Evolutionary conservation across 1,140 invertebrate genomes (phyloP), one percentile per base, ranked within the genome.

Genomic region (Thaumatotibia leucotreta): DNA sequence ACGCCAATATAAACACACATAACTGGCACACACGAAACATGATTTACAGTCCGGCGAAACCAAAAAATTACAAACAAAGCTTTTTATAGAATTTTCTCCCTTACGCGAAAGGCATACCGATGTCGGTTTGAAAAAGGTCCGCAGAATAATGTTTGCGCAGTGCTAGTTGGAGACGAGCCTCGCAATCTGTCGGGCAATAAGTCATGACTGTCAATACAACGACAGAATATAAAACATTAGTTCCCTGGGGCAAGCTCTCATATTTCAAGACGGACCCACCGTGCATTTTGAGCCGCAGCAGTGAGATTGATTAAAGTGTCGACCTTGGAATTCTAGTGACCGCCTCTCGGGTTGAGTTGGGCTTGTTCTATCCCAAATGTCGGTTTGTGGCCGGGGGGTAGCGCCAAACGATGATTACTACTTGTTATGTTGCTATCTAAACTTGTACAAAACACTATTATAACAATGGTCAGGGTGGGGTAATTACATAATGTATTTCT

Each of bases 271-370:
- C 61, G 61, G 67, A 64, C 68, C 73, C 73, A 75, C 67, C 74
- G 69, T 77, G 76, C 75, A 79, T 79, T 85, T 77, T 76, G 76
- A 66, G 74, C 14, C 61, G 49, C 76, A 65, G 69, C 64, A 67
- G 52, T 67, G 72, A 82, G 83, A 85, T 85, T 85, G 83, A 85
- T 85, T 85, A 85, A 79, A 82, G 71, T 74, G 72, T 76, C 76
- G 75, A 77, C 75, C 77, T 75, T 74, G 64, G 69, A 67, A 69
- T 63, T 14, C 61, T 69, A 66, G 75, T 68, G 45, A 58, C 31
- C 31, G 31, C 23, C 20, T 49, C 29, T 24, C 39, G 35, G 23
- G 35, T 33, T 14, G 54, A 61, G 31, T 49, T 45, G 24, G 52
- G 24, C 52, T 58, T 58, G 52, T 17, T 27, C 52, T 29, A 58